Evolutionary conservation across 2,113 vertebrate genomes (phyloP), one percentile per base, ranked within the genome.

Genomic region (Elanoides forficatus): DNA sequence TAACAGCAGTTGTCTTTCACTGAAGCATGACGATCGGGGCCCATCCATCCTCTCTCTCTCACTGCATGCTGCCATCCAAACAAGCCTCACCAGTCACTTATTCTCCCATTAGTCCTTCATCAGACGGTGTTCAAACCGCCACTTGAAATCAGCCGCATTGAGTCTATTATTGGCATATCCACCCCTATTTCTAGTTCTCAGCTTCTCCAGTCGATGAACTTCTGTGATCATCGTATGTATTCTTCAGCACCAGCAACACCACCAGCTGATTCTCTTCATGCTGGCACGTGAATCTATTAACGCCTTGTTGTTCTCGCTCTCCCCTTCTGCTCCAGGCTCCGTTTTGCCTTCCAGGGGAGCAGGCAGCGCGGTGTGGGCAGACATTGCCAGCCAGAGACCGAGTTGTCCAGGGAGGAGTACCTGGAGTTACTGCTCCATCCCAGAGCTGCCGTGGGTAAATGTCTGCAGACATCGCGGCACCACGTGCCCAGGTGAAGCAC

Each of bases 1-100:
- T 93, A 95, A 91, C 65, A 56, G 72, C 66, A 76, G 66, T 88
- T 91, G 55, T 74, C 59, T 85, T 82, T 91, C 79, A 34, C 56
- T 2, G 56, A 86, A 79, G 82, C 34, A 30, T 87, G 87, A 87
- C 3, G 14, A 75, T 85, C 34, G 1, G 45, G 50, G 52, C 48
- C 70, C 80, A 81, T 91, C 85, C 71, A 78, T 36, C 50, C 92
- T 83, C 83, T 50, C n/a, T n/a, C n/a, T 9, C 32, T 38, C 34
- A 7, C 14, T 42, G 7, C 32, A 4, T 23, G 6, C 60, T 56
- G 75, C 62, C 59, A 52, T 79, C 88, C 85, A 87, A 89, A 86
- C 85, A 91, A 48, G 47, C 47, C 38, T 74, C 65, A 63, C 76
- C 34, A 76, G 82, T 89, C 68, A 34, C 26, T 94, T 94, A 80